These are phyloP conservation scores for Spisula solida DNA, from an alignment of 2,888 invertebrate genomes.

Conservation along the genomic window DNA sequence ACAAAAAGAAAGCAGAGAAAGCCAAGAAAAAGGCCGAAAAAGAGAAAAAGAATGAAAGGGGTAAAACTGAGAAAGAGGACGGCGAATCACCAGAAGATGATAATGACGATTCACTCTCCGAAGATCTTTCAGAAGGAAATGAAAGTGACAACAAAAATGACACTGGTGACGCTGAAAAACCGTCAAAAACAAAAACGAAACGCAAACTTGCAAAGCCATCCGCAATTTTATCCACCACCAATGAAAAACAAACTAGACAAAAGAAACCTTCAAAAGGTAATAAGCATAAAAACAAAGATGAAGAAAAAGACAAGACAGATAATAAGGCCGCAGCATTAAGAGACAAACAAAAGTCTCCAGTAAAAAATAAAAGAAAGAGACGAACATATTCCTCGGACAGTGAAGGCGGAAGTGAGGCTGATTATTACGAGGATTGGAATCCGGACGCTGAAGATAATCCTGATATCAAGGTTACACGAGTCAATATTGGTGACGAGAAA, in stretches of 20 bases:
- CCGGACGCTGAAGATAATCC: constrained; percentile 67
- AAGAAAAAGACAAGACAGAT: not conserved
- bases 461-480: constrained; percentile 45
- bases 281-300: not conserved
- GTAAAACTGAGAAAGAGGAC: constrained; percentile 8
- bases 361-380: constrained; percentile 12
- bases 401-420: constrained; percentile 35
- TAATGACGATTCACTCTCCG: not conserved
- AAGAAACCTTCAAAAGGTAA: constrained; percentile 3
- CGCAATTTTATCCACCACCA: constrained; percentile 13
- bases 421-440: constrained; percentile 63
- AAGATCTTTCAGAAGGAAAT: constrained; percentile 6
- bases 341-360: constrained; percentile 5
- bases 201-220: not conserved
- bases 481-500: constrained; percentile 28
- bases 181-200: not conserved
- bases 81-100: not conserved
- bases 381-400: not conserved
- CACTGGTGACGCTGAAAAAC: not conserved
- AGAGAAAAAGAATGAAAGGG: not conserved
- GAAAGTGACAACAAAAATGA: not conserved
- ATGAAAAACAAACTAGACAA: constrained; percentile 14
- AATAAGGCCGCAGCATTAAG: constrained; percentile 27
- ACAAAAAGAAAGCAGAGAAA: constrained; percentile 29
- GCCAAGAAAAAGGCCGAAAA: constrained; percentile 35